Percentiles rank a stretch among this genome's conserved stretches.
Conservation (phyloP, 2,888 invertebrate species). For the Andrena haemorrhoa region DNA sequence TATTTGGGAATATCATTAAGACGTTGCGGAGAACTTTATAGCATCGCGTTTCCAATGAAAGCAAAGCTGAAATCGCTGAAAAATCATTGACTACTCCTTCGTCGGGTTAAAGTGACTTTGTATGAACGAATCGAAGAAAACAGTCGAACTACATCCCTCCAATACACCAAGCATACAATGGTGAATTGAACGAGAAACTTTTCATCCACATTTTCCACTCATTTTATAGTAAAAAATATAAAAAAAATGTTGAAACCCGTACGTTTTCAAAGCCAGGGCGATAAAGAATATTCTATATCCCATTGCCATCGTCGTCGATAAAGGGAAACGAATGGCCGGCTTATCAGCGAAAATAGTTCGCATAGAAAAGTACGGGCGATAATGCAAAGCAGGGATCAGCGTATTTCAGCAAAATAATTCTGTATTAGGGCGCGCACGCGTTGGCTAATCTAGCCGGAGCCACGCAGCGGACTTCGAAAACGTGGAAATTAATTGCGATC, state of each 20-base stretch:
- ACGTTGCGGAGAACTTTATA: neutral
- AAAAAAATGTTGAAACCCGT: neutral
- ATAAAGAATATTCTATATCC: neutral
- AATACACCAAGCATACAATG: too few species aligned
- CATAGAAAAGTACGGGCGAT: constrained; percentile 33
- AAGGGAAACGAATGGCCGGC: constrained; percentile 44
- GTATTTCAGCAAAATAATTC: constrained; percentile 67
- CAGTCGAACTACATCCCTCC: too few species aligned
- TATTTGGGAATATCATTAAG: neutral
- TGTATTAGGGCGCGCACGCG: constrained; percentile 59
- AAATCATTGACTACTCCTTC: too few species aligned
- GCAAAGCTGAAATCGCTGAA: too few species aligned
- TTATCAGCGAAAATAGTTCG: constrained; percentile 47
- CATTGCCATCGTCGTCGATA: constrained; percentile 18
- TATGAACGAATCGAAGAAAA: too few species aligned
- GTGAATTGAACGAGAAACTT: too few species aligned
- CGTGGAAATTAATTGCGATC: constrained; percentile 75
- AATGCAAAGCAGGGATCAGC: constrained; percentile 50
- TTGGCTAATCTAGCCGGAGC: constrained; percentile 63
- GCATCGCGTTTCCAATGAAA: too few species aligned
- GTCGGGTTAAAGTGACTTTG: too few species aligned
- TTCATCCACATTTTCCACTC: too few species aligned
- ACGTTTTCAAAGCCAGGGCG: neutral
- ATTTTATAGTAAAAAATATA: too few species aligned
- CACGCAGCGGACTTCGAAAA: constrained; percentile 59